Evolutionary conservation across 1,140 invertebrate species (phyloP), one percentile per base, ranked within the genome.

Genomic region (Nasonia vitripennis): DNA sequence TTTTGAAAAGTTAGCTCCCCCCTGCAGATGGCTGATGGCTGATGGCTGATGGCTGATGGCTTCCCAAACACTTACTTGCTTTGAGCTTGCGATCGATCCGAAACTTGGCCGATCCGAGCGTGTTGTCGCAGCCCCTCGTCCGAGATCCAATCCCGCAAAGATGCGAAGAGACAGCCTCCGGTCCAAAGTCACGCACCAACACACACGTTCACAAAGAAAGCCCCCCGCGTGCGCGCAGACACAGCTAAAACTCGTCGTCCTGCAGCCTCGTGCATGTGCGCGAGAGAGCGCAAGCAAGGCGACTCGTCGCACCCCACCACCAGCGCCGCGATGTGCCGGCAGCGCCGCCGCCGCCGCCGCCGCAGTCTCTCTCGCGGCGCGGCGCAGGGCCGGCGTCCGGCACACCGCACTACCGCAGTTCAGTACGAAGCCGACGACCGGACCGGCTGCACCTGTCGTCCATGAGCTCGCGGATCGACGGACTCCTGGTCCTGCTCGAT

Each of bases 361-460:
- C 87, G 85, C 82, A 89, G 88, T 89, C 87, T 89, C 88, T 88
- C 88, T 3, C 4, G 87, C 41, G 41, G 34, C 34, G 87, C 41
- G 41, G 41, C 41, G 41, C 88, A 87, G 88, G 88, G 89, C 88
- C 88, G 89, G 89, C 88, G 27, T 27, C 27, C 27, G 27, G 27
- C 27, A 27, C 27, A 89, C 1, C 41, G 41, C 41, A 45, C 88
- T 87, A 89, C 1, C 41, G 41, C 41, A 45, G 88, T 87, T 93
- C 90, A 93, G 92, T 93, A 90, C 89, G 89, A 90, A 91, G 89
- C 92, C 91, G 91, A 91, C 91, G 87, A 89, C 87, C 90, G 91
- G 87, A 89, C 87, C 90, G 86, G 89, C 87, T 90, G 89, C 89
- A 89, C 87, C 87, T 89, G 89, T 88, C 88, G 88, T 75, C n/a